These are phyloP conservation scores for Hoplostethus atlanticus DNA, from an alignment of 2,797 vertebrate species.

Conservation along the genomic window DNA sequence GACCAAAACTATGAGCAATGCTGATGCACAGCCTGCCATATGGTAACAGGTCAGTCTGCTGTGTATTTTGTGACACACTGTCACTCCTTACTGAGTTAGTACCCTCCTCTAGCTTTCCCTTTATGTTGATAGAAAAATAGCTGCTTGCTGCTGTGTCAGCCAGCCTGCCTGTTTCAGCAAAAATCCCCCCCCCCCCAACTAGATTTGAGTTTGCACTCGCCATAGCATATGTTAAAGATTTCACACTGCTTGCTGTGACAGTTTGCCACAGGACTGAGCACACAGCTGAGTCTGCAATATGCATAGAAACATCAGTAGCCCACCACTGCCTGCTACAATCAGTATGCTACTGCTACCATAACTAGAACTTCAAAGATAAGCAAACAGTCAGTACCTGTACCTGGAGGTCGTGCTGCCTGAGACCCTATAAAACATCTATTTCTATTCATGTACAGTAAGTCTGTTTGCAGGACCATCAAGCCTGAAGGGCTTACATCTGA, in stretches of 20 bases:
- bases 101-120: constrained; percentile 35
- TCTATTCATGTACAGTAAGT: neutral
- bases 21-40: constrained; percentile 49
- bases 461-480: neutral
- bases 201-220: constrained; percentile 24
- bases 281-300: neutral
- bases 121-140: constrained; percentile 34
- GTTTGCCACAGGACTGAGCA: constrained; percentile 38
- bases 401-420: neutral
- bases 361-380: constrained; percentile 11
- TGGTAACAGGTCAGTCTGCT: constrained; percentile 14
- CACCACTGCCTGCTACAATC: constrained; percentile 28
- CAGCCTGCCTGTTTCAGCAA: constrained; percentile 36
- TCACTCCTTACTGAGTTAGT: constrained; percentile 28
- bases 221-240: constrained; percentile 8
- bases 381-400: neutral
- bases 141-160: constrained; percentile 45
- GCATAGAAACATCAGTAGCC: neutral
- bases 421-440: neutral
- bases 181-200: constrained; percentile 5
- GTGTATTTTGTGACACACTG: constrained; percentile 45
- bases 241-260: constrained; percentile 52
- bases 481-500: neutral
- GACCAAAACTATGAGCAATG: constrained; percentile 44
- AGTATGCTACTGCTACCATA: neutral